phyloP scores from a whole-genome alignment of 2,888 invertebrate genomes.

The Euspilapteryx auroguttella region DNA sequence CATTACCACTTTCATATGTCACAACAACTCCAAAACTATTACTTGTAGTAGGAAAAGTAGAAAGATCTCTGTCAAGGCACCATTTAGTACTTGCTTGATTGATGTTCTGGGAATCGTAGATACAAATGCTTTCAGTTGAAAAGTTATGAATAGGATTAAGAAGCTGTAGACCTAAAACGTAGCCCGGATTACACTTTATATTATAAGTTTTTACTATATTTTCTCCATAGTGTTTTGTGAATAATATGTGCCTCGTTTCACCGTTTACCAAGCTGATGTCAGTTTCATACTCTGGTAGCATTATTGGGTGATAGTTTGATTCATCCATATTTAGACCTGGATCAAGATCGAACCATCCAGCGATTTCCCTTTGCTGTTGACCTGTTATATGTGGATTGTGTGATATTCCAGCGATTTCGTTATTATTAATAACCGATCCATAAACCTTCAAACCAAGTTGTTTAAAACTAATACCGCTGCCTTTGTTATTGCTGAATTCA shows the following conservation, averaged over 20 bases:
- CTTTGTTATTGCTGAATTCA: constrained; percentile 80
- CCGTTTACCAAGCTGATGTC: constrained; percentile 68
- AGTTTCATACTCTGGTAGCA: constrained; percentile 67
- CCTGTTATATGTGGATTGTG: constrained; percentile 89
- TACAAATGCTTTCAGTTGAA: constrained; percentile 80
- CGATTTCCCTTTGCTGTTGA: constrained; percentile 84
- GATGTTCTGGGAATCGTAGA: constrained; percentile 75
- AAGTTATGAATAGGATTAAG: constrained; percentile 88
- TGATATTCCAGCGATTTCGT: constrained; percentile 83
- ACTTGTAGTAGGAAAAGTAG: constrained; percentile 88
- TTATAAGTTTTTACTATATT: constrained; percentile 60
- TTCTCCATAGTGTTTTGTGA: constrained; percentile 66
- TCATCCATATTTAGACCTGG: constrained; percentile 67
- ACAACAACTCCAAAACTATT: constrained; percentile 79
- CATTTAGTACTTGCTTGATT: constrained; percentile 69
- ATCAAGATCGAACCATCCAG: constrained; percentile 86
- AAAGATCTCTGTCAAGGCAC: constrained; percentile 80
- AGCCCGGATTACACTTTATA: constrained; percentile 76
- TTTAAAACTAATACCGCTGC: constrained; percentile 88
- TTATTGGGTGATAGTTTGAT: constrained; percentile 72
- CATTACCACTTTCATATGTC: constrained; percentile 76
- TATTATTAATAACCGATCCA: constrained; percentile 79
- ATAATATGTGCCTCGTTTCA: constrained; percentile 79
- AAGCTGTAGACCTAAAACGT: constrained; percentile 86
- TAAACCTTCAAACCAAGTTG: constrained; percentile 82